Evolutionary conservation across 2,888 invertebrate genomes (phyloP), one percentile per base, ranked within the genome.

Genomic region (Drosophila paranaensis): DNA sequence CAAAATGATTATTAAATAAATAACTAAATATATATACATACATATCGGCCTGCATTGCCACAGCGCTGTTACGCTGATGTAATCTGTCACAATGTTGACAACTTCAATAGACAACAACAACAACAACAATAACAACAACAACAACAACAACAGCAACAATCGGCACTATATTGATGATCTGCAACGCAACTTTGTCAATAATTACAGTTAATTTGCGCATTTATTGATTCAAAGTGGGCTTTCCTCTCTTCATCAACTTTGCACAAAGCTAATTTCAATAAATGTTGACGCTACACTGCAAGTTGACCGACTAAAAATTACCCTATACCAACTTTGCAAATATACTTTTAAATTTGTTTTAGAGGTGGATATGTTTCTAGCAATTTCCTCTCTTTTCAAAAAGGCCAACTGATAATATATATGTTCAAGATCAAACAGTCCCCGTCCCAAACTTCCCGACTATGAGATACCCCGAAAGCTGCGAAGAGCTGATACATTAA

Each of bases 121-220:
- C 30, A 30, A 9, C 16, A n/a, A n/a, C n/a, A n/a, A n/a, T n/a
- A n/a, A n/a, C n/a, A n/a, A n/a, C n/a, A n/a, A 58, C 16, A 51
- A 53, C 46, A 55, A 33, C 25, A 57, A 50, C n/a, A 27, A 58
- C n/a, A 61, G 48, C 54, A 53, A 33, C 48, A 54, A 43, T 62
- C 54, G 50, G 40, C 48, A 68, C 63, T 60, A 67, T 37, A 75
- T 65, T 57, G 62, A 14, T 67, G 53, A 63, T 60, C 40, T 40
- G 30, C 48, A 39, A 56, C 64, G 71, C 57, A 72, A 80, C 72
- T 60, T 48, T 35, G 60, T 70, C 40, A 62, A 71, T 82, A 80
- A 85, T 85, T 75, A 82, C 37, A 65, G 64, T 53, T 77, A 80
- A 82, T 80, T 82, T 57, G 53, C 57, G 33, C 64, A 43, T 71